Percentiles rank a stretch among this genome's conserved stretches.
phyloP scores from a whole-genome alignment of 2,888 invertebrate species.

The Epistrophe grossulariae region DNA sequence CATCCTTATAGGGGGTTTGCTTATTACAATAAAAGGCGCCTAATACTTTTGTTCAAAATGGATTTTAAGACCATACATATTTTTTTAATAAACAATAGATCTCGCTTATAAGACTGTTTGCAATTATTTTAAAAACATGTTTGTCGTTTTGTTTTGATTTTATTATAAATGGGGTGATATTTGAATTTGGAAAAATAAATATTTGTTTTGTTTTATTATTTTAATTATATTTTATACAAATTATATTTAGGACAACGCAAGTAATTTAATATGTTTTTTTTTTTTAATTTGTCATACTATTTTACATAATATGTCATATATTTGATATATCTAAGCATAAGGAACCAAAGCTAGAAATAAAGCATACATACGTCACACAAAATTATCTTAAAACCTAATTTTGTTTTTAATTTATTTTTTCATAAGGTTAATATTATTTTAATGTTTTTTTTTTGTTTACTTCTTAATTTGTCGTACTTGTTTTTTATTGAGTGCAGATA shows the following conservation, averaged over 20 bases:
- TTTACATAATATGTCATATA: constrained; percentile 52
- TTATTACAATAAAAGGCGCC: constrained; percentile 75
- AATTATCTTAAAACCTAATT: constrained; percentile 48
- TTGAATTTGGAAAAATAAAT: constrained; percentile 55
- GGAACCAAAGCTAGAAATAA: constrained; percentile 64
- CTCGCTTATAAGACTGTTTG: constrained; percentile 42
- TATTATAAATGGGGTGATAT: constrained; percentile 31
- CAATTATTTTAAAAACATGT: constrained; percentile 22
- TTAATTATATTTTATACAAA: constrained; percentile 38
- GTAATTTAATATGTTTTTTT: constrained; percentile 23
- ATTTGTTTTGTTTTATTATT: constrained; percentile 2
- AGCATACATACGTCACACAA: constrained; percentile 67
- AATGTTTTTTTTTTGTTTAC: constrained; percentile 21
- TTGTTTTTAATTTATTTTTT: constrained; percentile 34
- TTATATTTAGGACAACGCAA: constrained; percentile 41
- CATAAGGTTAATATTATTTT: constrained; percentile 53
- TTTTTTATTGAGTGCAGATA: constrained; percentile 63
- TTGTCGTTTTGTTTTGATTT: constrained; percentile 17
- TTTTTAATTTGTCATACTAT: constrained; percentile 51
- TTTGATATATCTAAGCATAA: constrained; percentile 52
- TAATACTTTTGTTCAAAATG: constrained; percentile 59
- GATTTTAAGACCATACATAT: constrained; percentile 51
- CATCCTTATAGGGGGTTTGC: constrained; percentile 74
- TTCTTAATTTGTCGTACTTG: constrained; percentile 30
- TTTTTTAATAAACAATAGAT: constrained; percentile 52